Percentiles rank a stretch among this genome's conserved stretches.
phyloP scores from a whole-genome alignment of 1,140 invertebrate species.

The Dolichoris vasculosae region DNA sequence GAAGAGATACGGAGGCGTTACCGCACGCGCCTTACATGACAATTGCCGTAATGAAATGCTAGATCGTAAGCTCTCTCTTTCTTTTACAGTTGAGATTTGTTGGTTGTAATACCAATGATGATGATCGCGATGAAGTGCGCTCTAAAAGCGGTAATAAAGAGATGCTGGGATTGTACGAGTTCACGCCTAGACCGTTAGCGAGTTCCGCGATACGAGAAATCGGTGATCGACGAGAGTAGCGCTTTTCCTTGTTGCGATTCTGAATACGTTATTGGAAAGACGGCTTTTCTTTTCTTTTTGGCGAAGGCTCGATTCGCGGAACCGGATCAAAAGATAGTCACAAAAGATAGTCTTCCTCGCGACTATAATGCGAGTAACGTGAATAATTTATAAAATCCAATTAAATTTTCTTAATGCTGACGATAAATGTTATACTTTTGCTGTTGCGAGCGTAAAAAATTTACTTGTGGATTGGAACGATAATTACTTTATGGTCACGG shows the following conservation, averaged over 20 bases:
- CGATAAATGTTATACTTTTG: constrained; percentile 27
- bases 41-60: constrained; percentile 38
- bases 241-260: background rate
- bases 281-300: background rate
- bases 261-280: background rate
- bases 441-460: background rate
- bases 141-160: constrained; percentile 28
- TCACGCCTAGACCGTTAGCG: background rate
- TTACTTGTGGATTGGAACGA: background rate
- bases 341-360: background rate
- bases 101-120: constrained; percentile 14
- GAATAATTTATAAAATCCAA: constrained; percentile 40
- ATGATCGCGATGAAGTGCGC: background rate
- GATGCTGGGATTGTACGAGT: background rate
- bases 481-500: constrained; percentile 14
- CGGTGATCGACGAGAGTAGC: background rate
- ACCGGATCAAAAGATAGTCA: background rate
- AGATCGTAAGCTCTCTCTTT: background rate
- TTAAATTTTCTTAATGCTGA: constrained; percentile 30
- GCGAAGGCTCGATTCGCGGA: background rate
- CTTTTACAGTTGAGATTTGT: background rate
- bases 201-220: background rate
- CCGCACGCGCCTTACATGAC: background rate
- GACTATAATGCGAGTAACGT: background rate
- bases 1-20: constrained; percentile 6